These are phyloP conservation scores for Eupsittula cactorum DNA, from an alignment of 2,113 vertebrate genomes.

Conservation along the genomic window DNA sequence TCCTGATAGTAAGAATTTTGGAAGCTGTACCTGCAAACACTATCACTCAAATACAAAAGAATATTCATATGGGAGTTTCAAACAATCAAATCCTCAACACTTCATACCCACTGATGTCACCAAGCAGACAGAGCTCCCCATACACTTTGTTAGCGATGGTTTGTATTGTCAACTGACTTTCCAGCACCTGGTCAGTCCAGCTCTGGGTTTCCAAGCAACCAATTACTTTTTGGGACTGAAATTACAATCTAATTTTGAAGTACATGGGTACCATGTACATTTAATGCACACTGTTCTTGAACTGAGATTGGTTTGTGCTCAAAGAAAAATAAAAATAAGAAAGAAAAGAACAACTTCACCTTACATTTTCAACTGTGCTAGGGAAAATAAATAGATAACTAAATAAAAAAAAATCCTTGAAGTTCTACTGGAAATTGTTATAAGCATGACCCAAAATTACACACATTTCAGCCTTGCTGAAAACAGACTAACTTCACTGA, in stretches of 20 bases:
- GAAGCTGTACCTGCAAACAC: not conserved
- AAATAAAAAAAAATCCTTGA: not conserved
- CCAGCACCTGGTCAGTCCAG: not conserved
- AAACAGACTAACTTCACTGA: not conserved
- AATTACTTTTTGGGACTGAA: accelerated
- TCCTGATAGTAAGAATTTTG: not conserved
- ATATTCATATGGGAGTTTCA: not conserved
- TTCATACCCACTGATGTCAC: not conserved
- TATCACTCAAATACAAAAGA: not conserved
- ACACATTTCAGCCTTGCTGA: not conserved
- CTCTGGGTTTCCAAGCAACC: not conserved
- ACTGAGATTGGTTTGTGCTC: not conserved
- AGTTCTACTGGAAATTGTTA: not conserved
- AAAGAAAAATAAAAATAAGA: not conserved
- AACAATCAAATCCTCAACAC: not conserved
- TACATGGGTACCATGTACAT: not conserved
- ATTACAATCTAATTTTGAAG: not conserved
- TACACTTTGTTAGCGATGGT: not conserved
- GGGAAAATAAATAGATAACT: not conserved
- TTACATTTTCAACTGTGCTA: not conserved
- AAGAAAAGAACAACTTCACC: not conserved
- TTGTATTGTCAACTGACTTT: not conserved
- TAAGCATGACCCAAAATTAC: not conserved
- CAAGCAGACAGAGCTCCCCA: not conserved
- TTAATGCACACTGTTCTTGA: not conserved